A percentile compares a stretch with the other conserved stretches of the same genome.
Evolutionary conservation across 1,140 invertebrate species (phyloP).

Genomic region (Adelges cooleyi): DNA sequence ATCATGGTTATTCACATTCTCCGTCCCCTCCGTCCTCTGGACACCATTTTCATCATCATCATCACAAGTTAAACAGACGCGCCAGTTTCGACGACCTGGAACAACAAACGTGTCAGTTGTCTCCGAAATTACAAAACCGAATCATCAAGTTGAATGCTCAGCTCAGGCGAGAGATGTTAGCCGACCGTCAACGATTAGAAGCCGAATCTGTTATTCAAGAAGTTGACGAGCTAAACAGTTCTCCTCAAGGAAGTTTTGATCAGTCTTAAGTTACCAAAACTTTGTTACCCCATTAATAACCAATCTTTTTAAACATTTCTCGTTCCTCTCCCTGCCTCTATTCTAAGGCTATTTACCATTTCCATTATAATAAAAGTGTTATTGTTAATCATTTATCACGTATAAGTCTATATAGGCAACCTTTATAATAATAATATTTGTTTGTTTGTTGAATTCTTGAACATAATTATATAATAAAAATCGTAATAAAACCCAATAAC

Average conservation of each 20-base stretch:
- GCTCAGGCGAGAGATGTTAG: slow-evolving; percentile 38
- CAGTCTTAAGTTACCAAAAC: neutral
- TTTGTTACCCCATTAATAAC: neutral
- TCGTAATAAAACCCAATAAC: neutral
- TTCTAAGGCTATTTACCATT: neutral
- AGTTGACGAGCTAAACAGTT: slow-evolving; percentile 37
- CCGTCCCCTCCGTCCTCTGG: slow-evolving; percentile 12
- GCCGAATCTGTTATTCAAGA: slow-evolving; percentile 49
- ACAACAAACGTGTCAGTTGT: slow-evolving; percentile 59
- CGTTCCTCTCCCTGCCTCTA: neutral
- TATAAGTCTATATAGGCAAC: neutral
- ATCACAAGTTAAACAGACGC: slow-evolving; percentile 47
- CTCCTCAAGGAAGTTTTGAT: slow-evolving; percentile 14
- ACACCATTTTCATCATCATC: slow-evolving; percentile 23
- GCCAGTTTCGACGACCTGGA: slow-evolving; percentile 66
- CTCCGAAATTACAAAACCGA: slow-evolving; percentile 60
- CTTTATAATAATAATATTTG: neutral
- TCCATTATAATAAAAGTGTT: slow-evolving; percentile 8
- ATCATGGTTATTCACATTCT: slow-evolving; percentile 36
- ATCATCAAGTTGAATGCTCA: slow-evolving; percentile 60
- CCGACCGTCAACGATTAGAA: slow-evolving; percentile 44
- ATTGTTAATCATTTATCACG: neutral
- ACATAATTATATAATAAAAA: too few relatives aligned
- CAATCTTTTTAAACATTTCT: neutral
- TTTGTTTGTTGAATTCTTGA: too few relatives aligned